These are phyloP conservation scores for Aurelia coerulea DNA, from an alignment of 30 jellyfish, hydroid and myxozoan genomes.

Conservation along the genomic window DNA sequence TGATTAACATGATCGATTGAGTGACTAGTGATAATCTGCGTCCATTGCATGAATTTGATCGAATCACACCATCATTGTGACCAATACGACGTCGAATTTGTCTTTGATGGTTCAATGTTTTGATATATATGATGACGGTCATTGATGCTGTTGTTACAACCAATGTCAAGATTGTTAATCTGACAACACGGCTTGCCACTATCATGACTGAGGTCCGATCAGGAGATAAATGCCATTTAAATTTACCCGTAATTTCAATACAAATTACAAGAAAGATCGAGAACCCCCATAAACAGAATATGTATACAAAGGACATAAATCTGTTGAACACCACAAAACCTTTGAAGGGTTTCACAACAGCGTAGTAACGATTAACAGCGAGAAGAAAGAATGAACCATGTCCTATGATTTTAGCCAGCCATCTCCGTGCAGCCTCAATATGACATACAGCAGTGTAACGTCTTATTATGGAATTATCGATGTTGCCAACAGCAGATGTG, in stretches of 20 bases:
- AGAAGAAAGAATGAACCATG: conserved; percentile 10
- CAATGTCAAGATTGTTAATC: not conserved
- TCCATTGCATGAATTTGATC: too few relatives aligned
- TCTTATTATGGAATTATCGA: not conserved
- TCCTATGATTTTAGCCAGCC: not conserved
- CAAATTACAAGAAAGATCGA: not conserved
- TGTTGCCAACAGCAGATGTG: not conserved
- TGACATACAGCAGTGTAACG: not conserved
- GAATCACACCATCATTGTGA: too few relatives aligned
- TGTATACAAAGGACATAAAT: not conserved
- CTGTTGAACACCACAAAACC: too few relatives aligned
- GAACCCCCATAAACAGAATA: not conserved
- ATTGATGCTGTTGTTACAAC: too few relatives aligned
- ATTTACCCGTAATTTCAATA: not conserved
- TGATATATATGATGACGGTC: too few relatives aligned
- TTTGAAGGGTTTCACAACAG: conserved; percentile 3
- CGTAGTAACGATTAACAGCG: not conserved
- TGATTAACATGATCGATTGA: conserved; percentile 2
- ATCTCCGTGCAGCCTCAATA: conserved; percentile 5
- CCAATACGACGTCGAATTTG: too few relatives aligned
- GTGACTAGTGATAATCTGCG: not conserved
- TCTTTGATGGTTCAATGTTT: too few relatives aligned
- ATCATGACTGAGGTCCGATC: too few relatives aligned
- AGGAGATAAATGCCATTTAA: not conserved
- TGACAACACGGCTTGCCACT: too few relatives aligned